A percentile compares a stretch with the other conserved stretches of the same genome.
Conservation (phyloP, 2,888 invertebrate genomes). For the Phragmatobia fuliginosa region DNA sequence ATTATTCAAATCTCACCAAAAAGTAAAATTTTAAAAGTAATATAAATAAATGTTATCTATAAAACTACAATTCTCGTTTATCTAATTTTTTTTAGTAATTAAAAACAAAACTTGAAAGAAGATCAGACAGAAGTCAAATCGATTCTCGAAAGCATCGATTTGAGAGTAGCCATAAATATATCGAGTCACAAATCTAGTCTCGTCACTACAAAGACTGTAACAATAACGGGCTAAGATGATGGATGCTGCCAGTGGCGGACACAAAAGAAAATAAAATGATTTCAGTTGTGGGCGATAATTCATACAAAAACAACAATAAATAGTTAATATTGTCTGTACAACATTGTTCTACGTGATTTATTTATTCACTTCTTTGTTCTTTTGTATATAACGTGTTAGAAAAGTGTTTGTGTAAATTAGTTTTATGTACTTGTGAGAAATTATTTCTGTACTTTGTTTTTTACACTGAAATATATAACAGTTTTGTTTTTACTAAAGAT, state of each 20-base stretch:
- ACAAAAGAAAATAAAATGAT: constrained; percentile 73
- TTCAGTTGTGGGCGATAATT: constrained; percentile 79
- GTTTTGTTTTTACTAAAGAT: neutral
- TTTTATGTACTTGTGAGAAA: constrained; percentile 17
- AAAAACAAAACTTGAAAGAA: neutral
- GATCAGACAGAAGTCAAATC: constrained; percentile 10
- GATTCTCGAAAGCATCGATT: constrained; percentile 28
- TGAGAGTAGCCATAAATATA: constrained; percentile 23
- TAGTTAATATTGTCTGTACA: constrained; percentile 67
- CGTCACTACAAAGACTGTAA: constrained; percentile 67
- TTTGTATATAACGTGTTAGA: constrained; percentile 38
- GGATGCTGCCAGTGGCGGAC: constrained; percentile 72
- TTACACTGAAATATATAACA: constrained; percentile 10
- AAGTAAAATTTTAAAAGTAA: too few relatives aligned
- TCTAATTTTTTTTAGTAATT: neutral
- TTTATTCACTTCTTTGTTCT: constrained; percentile 60
- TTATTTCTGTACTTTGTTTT: constrained; percentile 21
- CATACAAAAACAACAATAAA: constrained; percentile 77
- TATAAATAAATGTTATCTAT: too few relatives aligned
- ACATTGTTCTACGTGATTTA: constrained; percentile 71
- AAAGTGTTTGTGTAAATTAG: constrained; percentile 38
- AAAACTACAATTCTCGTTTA: neutral
- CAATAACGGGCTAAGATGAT: constrained; percentile 74
- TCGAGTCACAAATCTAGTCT: constrained; percentile 41
- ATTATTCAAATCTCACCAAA: too few relatives aligned